Conservation (phyloP, 2,888 invertebrate species). For the Andricus curvator region DNA sequence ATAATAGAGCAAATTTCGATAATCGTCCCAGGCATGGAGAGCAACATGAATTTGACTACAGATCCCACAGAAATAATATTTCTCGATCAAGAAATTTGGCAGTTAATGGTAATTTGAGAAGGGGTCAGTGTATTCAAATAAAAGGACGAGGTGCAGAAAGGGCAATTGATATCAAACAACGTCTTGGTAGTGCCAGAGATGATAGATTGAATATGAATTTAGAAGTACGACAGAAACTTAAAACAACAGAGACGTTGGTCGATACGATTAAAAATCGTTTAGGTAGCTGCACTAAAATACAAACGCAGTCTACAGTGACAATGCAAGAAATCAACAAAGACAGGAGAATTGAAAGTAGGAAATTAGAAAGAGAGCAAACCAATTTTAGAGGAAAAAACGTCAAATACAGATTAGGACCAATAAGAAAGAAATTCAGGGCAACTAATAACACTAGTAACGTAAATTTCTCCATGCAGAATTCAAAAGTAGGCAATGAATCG, state of each 20-base stretch:
- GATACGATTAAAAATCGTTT: slow-evolving; percentile 68
- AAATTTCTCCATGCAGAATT: slow-evolving; percentile 5
- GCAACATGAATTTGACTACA: slow-evolving; percentile 50
- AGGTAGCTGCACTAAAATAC: neutral
- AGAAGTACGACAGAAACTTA: slow-evolving; percentile 55
- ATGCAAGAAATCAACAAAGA: neutral
- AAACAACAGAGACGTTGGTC: slow-evolving; percentile 49
- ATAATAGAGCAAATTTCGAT: slow-evolving; percentile 52
- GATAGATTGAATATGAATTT: slow-evolving; percentile 53
- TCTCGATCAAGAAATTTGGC: slow-evolving; percentile 52
- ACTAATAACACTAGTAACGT: neutral
- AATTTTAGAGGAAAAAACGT: slow-evolving; percentile 65
- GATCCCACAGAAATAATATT: slow-evolving; percentile 56
- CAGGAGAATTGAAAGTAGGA: slow-evolving; percentile 46
- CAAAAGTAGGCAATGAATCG: slow-evolving; percentile 76
- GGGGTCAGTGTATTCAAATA: slow-evolving; percentile 41
- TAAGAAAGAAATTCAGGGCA: slow-evolving; percentile 57
- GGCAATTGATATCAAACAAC: slow-evolving; percentile 52
- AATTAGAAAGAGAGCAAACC: slow-evolving; percentile 50
- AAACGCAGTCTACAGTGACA: neutral
- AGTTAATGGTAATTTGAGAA: slow-evolving; percentile 50
- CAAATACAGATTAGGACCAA: slow-evolving; percentile 70
- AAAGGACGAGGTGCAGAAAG: slow-evolving; percentile 48
- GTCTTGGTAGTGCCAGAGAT: slow-evolving; percentile 54
- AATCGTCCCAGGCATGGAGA: slow-evolving; percentile 53